Base-by-base conservation (phyloP, 2,797 vertebrate genomes). In the Liasis olivaceus region DNA sequence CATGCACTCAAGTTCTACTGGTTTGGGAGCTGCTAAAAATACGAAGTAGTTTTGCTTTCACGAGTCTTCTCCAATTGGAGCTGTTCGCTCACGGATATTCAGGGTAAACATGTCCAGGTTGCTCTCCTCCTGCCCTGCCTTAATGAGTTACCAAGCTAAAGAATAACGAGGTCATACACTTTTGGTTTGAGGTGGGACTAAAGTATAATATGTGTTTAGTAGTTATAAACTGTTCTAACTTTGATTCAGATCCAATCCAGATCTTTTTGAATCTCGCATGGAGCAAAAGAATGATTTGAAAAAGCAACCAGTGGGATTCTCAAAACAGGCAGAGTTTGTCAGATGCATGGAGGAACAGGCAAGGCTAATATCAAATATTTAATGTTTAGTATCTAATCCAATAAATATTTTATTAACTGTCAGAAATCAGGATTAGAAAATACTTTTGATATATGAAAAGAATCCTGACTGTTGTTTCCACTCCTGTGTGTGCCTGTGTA, bases 301-400 rank as follows among this genome's bases (percentile, higher is more conserved):
- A 95, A 98, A 96, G 87, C 98, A 99, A 85, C 98, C 98, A 0
- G 95, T 99, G 2, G 99, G 98, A n/a, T 93, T 96, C 56, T 98
- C 98, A 6, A 98, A 96, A 90, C 99, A 99, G 97, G 98, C 97
- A 0, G 99, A 99, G 77, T 99, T 99, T 91, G 93, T 99, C 93
- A 96, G 84, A 89, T 91, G 97, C 86, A 96, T 99, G 98, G 99
- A 99, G 95, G 95, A 98, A 95, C 98, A 99, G 99, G 99, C 98
- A 97, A 97, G 95, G n/a, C 36, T 0, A 7, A 0, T 64, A 92
- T 93, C 56, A 88, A 62, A 66, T 36, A 17, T 91, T 66, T 62
- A 13, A 63, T 63, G n/a, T 58, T 26, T 85, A 9, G 20, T 89
- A 11, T 81, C 77, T 81, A 81, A 81, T 47, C 77, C 22, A 81